Conservation (phyloP, 2,797 vertebrate species). For the Schizothorax lantsangensis region DNA sequence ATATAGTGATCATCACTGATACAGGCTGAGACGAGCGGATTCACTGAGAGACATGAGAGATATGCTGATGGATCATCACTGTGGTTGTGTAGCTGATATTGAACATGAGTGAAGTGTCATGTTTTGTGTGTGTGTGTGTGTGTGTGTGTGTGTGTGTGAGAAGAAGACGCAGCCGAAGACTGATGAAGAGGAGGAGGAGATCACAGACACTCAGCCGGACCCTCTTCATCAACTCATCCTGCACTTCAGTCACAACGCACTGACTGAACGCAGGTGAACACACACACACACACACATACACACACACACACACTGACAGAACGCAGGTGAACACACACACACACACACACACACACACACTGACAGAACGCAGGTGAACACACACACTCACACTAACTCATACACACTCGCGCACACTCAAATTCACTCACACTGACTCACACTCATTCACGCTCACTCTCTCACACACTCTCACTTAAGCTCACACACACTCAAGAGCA, state of each 20-base stretch:
- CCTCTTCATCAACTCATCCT: slow-evolving; percentile 98
- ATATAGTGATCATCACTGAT: neutral
- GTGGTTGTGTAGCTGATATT: neutral
- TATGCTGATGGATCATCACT: neutral
- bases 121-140: slow-evolving; percentile 27
- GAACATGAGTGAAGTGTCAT: neutral
- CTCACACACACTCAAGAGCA: neutral
- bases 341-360: slow-evolving; percentile 2
- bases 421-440: neutral
- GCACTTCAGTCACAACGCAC: slow-evolving; percentile 95
- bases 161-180: slow-evolving; percentile 89
- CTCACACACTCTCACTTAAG: slow-evolving; percentile 62
- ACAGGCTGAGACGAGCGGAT: neutral
- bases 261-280: slow-evolving; percentile 90
- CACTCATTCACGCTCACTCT: neutral
- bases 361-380: neutral
- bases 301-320: neutral
- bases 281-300: slow-evolving; percentile 58
- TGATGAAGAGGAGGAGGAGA: slow-evolving; percentile 93
- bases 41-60: neutral
- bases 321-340: neutral
- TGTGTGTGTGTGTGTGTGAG: slow-evolving; percentile 66
- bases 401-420: neutral
- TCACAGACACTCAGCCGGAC: slow-evolving; percentile 87
- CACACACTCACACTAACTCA: neutral